phyloP scores from a whole-genome alignment of 2,113 vertebrate genomes.

The Lutjanus erythropterus region DNA sequence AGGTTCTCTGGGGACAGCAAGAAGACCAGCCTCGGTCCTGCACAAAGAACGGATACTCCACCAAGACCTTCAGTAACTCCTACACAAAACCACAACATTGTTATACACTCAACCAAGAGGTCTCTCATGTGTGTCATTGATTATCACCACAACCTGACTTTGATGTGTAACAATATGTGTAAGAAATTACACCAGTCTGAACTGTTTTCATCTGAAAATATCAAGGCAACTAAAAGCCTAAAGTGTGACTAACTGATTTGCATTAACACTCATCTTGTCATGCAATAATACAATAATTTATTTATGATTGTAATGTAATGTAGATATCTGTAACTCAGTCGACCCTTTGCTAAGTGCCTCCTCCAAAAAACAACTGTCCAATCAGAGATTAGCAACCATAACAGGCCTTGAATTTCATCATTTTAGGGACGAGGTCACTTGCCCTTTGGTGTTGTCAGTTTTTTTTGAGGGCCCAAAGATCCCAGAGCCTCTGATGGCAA shows the following conservation, averaged over 20 bases:
- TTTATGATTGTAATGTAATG: not conserved
- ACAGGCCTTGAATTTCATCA: no score
- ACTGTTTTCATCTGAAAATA: not conserved
- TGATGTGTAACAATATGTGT: not conserved
- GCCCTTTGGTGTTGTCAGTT: no score
- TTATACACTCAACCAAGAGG: slow-evolving; percentile 33
- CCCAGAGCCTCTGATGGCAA: no score
- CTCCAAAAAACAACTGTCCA: no score
- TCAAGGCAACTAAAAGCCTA: not conserved
- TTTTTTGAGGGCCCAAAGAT: no score
- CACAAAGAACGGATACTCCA: slow-evolving; percentile 88
- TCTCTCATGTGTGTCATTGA: slow-evolving; percentile 5
- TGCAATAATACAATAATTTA: not conserved
- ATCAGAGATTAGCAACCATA: no score
- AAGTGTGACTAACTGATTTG: not conserved
- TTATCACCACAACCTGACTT: slow-evolving; percentile 3
- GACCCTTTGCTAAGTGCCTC: no score
- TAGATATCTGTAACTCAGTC: not conserved
- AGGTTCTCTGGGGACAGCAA: slow-evolving; percentile 84
- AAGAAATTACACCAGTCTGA: not conserved
- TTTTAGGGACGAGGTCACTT: no score
- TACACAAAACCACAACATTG: slow-evolving; percentile 71
- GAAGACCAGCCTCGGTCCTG: slow-evolving; percentile 87
- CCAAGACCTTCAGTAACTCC: slow-evolving; percentile 87
- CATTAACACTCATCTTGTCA: not conserved